These are phyloP conservation scores for Drosophila tanythrix DNA, from an alignment of 2,888 invertebrate genomes.

Conservation along the genomic window DNA sequence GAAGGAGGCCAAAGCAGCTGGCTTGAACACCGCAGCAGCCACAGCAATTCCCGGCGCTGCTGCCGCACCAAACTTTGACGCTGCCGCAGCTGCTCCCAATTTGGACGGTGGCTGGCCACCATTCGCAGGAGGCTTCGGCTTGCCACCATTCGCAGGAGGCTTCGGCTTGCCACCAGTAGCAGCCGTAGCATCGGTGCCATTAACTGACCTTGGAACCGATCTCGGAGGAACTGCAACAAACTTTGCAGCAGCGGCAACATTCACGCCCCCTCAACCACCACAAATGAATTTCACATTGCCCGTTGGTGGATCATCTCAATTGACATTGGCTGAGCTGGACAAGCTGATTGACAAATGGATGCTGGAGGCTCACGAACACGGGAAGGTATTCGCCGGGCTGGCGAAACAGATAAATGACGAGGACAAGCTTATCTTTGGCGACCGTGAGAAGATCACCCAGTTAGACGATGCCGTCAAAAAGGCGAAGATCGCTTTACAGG, in stretches of 20 bases:
- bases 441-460: slow-evolving; percentile 96
- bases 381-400: slow-evolving; percentile 95
- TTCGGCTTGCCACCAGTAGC: slow-evolving; percentile 54
- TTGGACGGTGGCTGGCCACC: slow-evolving; percentile 73
- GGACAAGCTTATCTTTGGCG: slow-evolving; percentile 95
- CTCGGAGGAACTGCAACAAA: slow-evolving; percentile 12
- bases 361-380: slow-evolving; percentile 95
- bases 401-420: slow-evolving; percentile 98
- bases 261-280: slow-evolving; percentile 19
- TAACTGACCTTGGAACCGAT: slow-evolving; percentile 33
- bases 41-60: slow-evolving; percentile 22
- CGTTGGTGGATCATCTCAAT: slow-evolving; percentile 44
- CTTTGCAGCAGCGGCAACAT: slow-evolving; percentile 1
- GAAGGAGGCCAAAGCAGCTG: too few relatives aligned
- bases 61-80: neutral
- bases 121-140: slow-evolving; percentile 60
- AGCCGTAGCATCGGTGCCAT: slow-evolving; percentile 21
- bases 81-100: slow-evolving; percentile 6
- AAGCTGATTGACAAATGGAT: slow-evolving; percentile 92
- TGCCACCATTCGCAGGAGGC: slow-evolving; percentile 48
- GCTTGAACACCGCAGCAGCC: slow-evolving; percentile 35
- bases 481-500: slow-evolving; percentile 94
- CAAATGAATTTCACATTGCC: slow-evolving; percentile 26
- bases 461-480: slow-evolving; percentile 93
- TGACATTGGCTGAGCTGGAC: too few relatives aligned